Evolutionary conservation across 2,113 vertebrate species (phyloP).

Genomic region (Enhydra lutris): DNA sequence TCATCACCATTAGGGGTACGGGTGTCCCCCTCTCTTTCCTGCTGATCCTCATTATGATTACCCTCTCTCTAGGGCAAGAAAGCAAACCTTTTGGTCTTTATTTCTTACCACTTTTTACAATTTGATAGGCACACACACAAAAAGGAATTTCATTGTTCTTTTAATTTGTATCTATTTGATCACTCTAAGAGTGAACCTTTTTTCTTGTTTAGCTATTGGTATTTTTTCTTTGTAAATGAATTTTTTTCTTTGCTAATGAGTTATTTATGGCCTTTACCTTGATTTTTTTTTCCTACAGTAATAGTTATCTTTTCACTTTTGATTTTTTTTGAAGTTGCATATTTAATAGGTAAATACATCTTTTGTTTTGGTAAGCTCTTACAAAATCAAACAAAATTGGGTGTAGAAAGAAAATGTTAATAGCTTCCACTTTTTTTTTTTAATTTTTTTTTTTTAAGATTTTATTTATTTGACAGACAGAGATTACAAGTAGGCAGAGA

Average conservation of each 20-base stretch:
- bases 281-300: neutral
- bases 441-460: too few species aligned
- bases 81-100: neutral
- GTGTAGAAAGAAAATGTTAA: neutral
- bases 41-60: neutral
- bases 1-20: neutral
- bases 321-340: neutral
- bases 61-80: neutral
- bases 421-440: neutral
- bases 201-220: neutral
- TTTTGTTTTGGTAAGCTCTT: constrained; percentile 39
- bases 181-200: neutral
- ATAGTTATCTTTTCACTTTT: neutral
- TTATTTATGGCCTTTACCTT: neutral
- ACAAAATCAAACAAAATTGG: neutral
- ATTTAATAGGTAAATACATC: neutral
- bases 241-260: neutral
- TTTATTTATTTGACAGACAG: too few species aligned
- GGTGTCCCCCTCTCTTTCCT: neutral
- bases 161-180: neutral
- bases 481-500: too few species aligned
- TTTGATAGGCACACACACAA: neutral
- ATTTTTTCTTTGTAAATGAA: neutral
- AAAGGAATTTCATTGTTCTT: neutral
- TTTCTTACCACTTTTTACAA: neutral